A percentile compares a stretch with the other conserved stretches of the same genome.
Evolutionary conservation across 2,113 vertebrate species (phyloP).

Genomic region (Neodon shergylaensis): DNA sequence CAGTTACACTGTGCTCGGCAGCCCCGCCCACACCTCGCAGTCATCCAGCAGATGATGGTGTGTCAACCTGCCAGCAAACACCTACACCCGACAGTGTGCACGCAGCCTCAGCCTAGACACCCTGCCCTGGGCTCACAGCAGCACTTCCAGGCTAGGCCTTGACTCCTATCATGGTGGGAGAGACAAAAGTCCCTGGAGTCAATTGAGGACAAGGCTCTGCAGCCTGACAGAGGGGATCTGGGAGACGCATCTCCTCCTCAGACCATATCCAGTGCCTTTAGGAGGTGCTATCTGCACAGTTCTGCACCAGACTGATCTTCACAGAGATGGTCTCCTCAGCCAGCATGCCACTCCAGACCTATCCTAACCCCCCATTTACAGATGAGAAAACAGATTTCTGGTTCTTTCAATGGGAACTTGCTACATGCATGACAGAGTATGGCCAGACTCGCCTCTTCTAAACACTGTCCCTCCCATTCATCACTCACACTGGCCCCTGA

Average conservation of each 20-base stretch:
- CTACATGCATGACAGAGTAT: neutral
- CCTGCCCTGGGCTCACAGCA: neutral
- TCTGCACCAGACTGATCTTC: neutral
- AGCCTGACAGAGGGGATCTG: fast-evolving
- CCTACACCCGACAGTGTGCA: neutral
- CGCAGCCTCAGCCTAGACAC: neutral
- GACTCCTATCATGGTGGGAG: neutral
- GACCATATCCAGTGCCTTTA: no score
- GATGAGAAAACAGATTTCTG: neutral
- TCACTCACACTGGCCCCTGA: neutral
- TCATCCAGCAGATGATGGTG: neutral
- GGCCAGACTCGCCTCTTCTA: neutral
- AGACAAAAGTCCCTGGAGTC: no score
- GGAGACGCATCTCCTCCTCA: neutral
- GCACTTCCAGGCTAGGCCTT: neutral
- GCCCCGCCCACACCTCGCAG: neutral
- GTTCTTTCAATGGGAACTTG: neutral
- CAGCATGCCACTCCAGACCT: neutral
- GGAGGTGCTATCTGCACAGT: neutral
- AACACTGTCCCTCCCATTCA: neutral
- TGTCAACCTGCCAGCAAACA: neutral
- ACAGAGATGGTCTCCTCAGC: neutral
- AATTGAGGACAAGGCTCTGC: neutral
- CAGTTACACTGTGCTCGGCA: neutral
- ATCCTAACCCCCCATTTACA: neutral